These are phyloP conservation scores for Archips crataeganus DNA, from an alignment of 2,888 invertebrate species.

Conservation along the genomic window DNA sequence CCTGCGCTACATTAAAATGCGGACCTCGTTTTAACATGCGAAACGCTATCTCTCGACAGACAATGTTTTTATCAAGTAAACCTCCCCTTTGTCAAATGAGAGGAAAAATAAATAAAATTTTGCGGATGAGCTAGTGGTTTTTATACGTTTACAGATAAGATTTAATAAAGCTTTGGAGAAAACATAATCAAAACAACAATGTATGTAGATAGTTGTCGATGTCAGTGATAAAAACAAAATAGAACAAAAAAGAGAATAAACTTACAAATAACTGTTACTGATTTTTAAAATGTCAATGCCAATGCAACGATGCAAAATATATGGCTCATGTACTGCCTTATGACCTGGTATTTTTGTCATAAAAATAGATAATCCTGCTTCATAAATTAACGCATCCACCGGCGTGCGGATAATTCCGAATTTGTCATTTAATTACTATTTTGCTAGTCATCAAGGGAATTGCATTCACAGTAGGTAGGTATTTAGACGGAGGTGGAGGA, in stretches of 20 bases:
- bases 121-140: constrained; percentile 9
- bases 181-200: background rate
- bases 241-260: no score
- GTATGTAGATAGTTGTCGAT: background rate
- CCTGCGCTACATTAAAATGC: constrained; percentile 58
- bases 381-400: constrained; percentile 16
- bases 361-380: background rate
- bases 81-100: constrained; percentile 40
- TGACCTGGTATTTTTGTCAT: no score
- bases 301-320: background rate
- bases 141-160: background rate
- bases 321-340: background rate
- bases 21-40: constrained; percentile 58
- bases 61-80: constrained; percentile 54
- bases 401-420: constrained; percentile 30
- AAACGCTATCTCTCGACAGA: constrained; percentile 53
- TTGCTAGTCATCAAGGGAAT: constrained; percentile 43
- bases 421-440: constrained; percentile 39
- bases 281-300: no score
- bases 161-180: constrained; percentile 3
- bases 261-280: no score
- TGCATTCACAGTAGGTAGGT: constrained; percentile 49
- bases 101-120: constrained; percentile 31
- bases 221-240: background rate
- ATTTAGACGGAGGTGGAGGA: constrained; percentile 68